Evolutionary conservation across 2,797 vertebrate genomes (phyloP).

Genomic region (Diplodus sargus): DNA sequence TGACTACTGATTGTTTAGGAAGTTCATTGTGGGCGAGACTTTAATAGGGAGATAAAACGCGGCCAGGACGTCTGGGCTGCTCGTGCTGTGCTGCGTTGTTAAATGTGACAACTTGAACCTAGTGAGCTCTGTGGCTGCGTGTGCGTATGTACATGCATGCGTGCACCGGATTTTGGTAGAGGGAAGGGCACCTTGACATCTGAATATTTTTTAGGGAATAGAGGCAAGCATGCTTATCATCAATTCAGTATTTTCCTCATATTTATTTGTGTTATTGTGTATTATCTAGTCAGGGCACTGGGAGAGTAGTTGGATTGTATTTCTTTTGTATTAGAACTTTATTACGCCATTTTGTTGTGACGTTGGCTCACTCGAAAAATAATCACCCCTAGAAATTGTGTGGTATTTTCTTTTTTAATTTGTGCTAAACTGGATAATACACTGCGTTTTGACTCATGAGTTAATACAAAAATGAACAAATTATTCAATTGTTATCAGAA

Average conservation of each 20-base stretch:
- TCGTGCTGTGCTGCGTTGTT: conserved; percentile 19
- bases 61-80: conserved; percentile 9
- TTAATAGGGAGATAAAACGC: conserved; percentile 37
- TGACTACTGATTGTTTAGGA: conserved; percentile 58
- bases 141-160: neutral
- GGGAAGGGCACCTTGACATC: conserved; percentile 64
- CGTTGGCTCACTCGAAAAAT: neutral
- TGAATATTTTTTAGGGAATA: conserved; percentile 80
- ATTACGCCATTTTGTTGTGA: neutral
- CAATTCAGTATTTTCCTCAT: conserved; percentile 65
- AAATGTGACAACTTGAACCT: conserved; percentile 10
- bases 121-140: conserved; percentile 4
- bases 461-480: neutral
- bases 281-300: conserved; percentile 41
- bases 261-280: conserved; percentile 82
- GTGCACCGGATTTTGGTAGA: conserved; percentile 21
- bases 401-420: neutral
- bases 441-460: neutral
- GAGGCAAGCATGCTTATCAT: neutral
- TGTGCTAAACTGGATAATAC: neutral
- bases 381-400: neutral
- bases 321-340: neutral
- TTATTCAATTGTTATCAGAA: neutral
- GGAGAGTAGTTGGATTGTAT: conserved; percentile 75
- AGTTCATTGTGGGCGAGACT: conserved; percentile 55